These are phyloP conservation scores for Siniperca knerii DNA, from an alignment of 2,113 vertebrate genomes.

Conservation along the genomic window DNA sequence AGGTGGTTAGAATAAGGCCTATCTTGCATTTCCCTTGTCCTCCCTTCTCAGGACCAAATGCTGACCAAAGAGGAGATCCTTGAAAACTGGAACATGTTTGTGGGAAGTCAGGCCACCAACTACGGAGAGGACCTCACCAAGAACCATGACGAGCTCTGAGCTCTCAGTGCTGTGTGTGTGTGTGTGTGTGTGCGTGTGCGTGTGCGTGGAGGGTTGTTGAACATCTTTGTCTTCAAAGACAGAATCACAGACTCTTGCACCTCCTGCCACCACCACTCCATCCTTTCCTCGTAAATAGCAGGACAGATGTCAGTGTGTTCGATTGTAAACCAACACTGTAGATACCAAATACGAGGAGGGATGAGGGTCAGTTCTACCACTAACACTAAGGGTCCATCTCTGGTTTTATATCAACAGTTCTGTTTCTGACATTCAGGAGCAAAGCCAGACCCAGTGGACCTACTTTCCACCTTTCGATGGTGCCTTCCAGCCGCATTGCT, in stretches of 20 bases:
- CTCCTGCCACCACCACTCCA: constrained; percentile 30
- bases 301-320: constrained; percentile 37
- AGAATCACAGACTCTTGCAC: constrained; percentile 32
- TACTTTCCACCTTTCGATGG: constrained; percentile 33
- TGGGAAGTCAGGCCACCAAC: constrained; percentile 98
- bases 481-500: constrained; percentile 64
- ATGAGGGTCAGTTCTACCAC: constrained; percentile 32
- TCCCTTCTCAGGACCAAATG: constrained; percentile 88
- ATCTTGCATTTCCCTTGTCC: background rate
- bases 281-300: constrained; percentile 3
- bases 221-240: constrained; percentile 30
- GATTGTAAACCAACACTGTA: constrained; percentile 44
- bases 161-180: background rate
- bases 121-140: constrained; percentile 97
- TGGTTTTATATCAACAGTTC: constrained; percentile 17
- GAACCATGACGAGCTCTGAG: constrained; percentile 96
- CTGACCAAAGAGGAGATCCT: constrained; percentile 96
- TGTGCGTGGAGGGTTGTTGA: background rate
- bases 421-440: constrained; percentile 81
- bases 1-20: background rate
- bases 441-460: constrained; percentile 43
- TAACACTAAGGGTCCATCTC: constrained; percentile 43
- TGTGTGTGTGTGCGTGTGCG: background rate
- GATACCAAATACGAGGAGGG: constrained; percentile 30
- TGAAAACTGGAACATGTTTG: constrained; percentile 99